A percentile compares a stretch with the other conserved stretches of the same genome.
phyloP scores from a whole-genome alignment of 2,888 invertebrate species.

The Lithophane ornitopus region DNA sequence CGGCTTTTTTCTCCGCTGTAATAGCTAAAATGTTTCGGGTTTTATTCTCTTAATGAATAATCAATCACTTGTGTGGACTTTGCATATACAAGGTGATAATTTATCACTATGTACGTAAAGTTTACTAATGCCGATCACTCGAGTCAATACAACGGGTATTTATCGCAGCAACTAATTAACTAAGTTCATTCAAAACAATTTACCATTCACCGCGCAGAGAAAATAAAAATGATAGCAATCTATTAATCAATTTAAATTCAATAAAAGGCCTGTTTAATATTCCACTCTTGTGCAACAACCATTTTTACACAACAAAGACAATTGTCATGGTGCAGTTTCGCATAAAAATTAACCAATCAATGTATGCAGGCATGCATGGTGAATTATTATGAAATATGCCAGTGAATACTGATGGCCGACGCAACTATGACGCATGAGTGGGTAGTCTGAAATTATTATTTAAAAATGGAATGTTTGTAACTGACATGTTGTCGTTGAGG shows the following conservation, averaged over 20 bases:
- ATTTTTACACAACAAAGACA: conserved; percentile 71
- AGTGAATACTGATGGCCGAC: conserved; percentile 68
- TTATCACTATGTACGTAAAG: background rate
- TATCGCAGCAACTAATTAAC: background rate
- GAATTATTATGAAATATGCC: conserved; percentile 75
- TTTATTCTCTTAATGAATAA: background rate
- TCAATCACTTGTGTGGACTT: background rate
- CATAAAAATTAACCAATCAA: conserved; percentile 75
- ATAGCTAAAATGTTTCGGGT: background rate
- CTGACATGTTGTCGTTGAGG: background rate
- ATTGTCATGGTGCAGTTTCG: conserved; percentile 66
- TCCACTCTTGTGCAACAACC: conserved; percentile 52
- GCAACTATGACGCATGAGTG: conserved; percentile 60
- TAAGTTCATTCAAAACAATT: conserved; percentile 19
- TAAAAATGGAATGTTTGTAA: conserved; percentile 38
- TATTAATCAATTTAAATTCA: conserved; percentile 38
- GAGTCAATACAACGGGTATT: background rate
- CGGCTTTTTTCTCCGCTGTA: background rate
- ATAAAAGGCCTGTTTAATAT: conserved; percentile 59
- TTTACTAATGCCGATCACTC: background rate
- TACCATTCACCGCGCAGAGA: background rate
- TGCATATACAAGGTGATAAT: background rate
- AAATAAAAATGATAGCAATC: conserved; percentile 19
- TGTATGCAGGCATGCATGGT: conserved; percentile 65
- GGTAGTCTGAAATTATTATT: conserved; percentile 55